phyloP scores from a whole-genome alignment of 2,797 vertebrate species.

The Premnoplex brunnescens region DNA sequence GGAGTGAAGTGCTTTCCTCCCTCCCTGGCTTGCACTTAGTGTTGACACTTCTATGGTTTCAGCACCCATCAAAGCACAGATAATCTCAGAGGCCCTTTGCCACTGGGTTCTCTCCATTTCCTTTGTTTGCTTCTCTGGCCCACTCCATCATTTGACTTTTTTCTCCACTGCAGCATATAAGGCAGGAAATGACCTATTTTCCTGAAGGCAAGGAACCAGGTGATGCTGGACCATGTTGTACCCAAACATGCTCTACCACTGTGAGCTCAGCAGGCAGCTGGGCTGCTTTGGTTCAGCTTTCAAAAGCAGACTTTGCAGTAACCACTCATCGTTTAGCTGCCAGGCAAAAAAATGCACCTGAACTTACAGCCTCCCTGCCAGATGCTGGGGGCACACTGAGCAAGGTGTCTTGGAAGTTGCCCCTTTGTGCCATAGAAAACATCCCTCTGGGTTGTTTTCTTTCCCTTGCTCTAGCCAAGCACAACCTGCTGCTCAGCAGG shows the following conservation, averaged over 20 bases:
- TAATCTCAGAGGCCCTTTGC: background rate
- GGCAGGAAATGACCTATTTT: background rate
- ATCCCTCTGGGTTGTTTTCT: background rate
- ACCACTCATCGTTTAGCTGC: background rate
- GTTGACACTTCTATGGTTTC: background rate
- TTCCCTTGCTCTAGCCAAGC: background rate
- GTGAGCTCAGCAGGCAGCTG: background rate
- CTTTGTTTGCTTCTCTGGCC: background rate
- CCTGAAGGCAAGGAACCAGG: background rate
- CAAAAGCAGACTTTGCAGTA: background rate
- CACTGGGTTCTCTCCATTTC: background rate
- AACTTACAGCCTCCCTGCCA: background rate
- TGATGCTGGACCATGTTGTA: background rate
- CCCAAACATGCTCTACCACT: background rate
- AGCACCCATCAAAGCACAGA: fast-evolving
- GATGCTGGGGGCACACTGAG: background rate
- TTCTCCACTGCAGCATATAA: background rate
- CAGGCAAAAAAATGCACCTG: background rate
- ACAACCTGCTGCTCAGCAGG: fast-evolving
- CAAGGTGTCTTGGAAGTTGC: background rate
- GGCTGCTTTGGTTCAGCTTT: background rate
- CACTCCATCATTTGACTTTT: background rate
- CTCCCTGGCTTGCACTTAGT: background rate
- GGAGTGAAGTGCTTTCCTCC: background rate
- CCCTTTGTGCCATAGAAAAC: background rate